Evolutionary conservation across 2,797 vertebrate species (phyloP).

Genomic region (Thamnophis elegans): DNA sequence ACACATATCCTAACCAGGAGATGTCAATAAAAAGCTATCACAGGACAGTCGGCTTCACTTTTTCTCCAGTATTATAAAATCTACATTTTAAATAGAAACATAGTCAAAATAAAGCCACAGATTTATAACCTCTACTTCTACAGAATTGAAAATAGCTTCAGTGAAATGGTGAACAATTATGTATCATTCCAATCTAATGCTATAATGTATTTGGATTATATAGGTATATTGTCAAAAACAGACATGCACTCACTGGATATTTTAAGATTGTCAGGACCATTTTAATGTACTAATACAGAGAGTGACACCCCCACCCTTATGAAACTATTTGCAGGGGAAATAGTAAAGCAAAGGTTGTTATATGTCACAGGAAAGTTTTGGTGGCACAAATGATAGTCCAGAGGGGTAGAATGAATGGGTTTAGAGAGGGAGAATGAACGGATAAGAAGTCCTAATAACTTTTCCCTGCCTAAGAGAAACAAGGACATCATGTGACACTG

Average conservation of each 20-base stretch:
- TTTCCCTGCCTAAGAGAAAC: not conserved
- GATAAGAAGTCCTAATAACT: not conserved
- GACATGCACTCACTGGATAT: not conserved
- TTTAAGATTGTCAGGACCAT: not conserved
- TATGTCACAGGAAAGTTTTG: not conserved
- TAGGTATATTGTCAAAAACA: not conserved
- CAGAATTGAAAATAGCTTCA: not conserved
- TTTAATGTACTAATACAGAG: not conserved
- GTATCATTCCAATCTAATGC: not conserved
- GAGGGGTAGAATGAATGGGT: not conserved
- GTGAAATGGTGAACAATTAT: not conserved
- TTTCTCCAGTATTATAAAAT: not conserved
- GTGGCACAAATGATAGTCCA: not conserved
- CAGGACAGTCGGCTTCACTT: not conserved
- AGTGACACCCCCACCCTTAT: not conserved
- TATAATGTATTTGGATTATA: not conserved
- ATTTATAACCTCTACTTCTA: not conserved
- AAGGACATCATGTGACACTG: not conserved
- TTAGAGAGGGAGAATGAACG: not conserved
- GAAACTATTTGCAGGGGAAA: not conserved
- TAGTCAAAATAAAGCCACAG: not conserved
- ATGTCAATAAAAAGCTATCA: not conserved
- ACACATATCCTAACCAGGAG: not conserved
- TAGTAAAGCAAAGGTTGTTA: not conserved
- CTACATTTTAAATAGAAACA: not conserved